These are phyloP conservation scores for Zygogramma bicolorata DNA, from an alignment of 2,888 invertebrate genomes.

Conservation along the genomic window DNA sequence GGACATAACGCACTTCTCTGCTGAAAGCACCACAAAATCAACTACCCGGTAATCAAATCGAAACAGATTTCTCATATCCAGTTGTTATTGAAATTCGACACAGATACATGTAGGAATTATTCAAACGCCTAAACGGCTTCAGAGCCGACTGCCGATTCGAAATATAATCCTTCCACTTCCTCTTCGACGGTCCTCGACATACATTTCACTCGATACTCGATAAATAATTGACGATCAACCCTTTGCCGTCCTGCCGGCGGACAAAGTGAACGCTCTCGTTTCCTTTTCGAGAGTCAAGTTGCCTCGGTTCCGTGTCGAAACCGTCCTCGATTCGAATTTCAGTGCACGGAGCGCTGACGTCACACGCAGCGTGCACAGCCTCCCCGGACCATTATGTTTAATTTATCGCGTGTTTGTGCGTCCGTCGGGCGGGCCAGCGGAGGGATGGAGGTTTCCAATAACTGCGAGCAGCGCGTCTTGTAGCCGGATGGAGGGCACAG, in stretches of 20 bases:
- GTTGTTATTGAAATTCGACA: not conserved
- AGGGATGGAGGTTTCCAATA: slow-evolving; percentile 19
- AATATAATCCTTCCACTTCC: slow-evolving; percentile 17
- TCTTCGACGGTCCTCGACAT: slow-evolving; percentile 17
- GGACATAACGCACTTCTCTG: too few species aligned
- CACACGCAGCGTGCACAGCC: slow-evolving; percentile 52
- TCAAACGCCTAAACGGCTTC: not conserved
- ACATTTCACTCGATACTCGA: slow-evolving; percentile 32
- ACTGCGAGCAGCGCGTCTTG: slow-evolving; percentile 24
- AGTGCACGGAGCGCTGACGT: slow-evolving; percentile 58
- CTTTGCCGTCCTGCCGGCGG: slow-evolving; percentile 22
- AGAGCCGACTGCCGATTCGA: not conserved
- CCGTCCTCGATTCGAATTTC: slow-evolving; percentile 53
- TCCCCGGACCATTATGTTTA: slow-evolving; percentile 58
- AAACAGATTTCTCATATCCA: not conserved
- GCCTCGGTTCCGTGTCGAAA: slow-evolving; percentile 32
- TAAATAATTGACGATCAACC: slow-evolving; percentile 34
- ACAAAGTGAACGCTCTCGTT: slow-evolving; percentile 31
- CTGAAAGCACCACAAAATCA: too few species aligned
- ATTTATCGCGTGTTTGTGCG: slow-evolving; percentile 60
- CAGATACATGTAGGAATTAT: not conserved
- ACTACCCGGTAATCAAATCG: too few species aligned
- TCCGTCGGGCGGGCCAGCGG: slow-evolving; percentile 41
- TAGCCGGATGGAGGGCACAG: slow-evolving; percentile 6
- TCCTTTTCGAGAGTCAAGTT: slow-evolving; percentile 32